Evolutionary conservation across 1,140 invertebrate genomes (phyloP).

Genomic region (Maconellicoccus hirsutus): DNA sequence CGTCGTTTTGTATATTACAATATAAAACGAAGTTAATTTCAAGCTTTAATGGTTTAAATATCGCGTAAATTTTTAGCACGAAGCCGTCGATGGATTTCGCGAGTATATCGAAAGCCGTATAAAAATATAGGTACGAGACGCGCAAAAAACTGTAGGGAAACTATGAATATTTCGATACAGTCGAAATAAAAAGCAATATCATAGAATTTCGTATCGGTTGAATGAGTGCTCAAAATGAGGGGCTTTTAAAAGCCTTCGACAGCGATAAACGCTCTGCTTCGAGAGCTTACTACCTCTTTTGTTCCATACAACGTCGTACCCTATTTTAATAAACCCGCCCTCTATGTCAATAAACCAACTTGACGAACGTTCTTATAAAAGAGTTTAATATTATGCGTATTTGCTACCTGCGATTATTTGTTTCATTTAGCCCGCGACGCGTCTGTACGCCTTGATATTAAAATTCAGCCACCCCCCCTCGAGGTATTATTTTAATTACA

Average conservation of each 20-base stretch:
- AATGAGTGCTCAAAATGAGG: conserved; percentile 13
- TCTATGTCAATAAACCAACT: conserved; percentile 18
- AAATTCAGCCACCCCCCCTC: no score
- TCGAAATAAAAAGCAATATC: conserved; percentile 22
- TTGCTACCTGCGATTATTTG: conserved; percentile 1
- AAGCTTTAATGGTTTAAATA: not conserved
- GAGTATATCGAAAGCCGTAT: no score
- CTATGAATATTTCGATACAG: conserved; percentile 1
- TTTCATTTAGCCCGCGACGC: not conserved
- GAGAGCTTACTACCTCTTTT: conserved; percentile 14
- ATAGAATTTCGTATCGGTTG: conserved; percentile 21
- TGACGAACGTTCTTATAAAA: conserved; percentile 1
- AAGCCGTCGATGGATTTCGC: not conserved
- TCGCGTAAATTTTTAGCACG: not conserved
- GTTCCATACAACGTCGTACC: not conserved
- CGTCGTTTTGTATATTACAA: conserved; percentile 18
- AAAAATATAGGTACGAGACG: not conserved
- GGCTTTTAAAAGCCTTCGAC: conserved; percentile 18
- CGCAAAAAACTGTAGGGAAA: no score
- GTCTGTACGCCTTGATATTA: no score
- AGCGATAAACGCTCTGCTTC: conserved; percentile 15
- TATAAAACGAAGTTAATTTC: conserved; percentile 12
- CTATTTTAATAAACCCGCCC: conserved; percentile 22
- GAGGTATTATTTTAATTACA: no score
- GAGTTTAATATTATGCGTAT: conserved; percentile 8